Evolutionary conservation across 2,113 vertebrate genomes (phyloP).

Genomic region (Vombatus ursinus): DNA sequence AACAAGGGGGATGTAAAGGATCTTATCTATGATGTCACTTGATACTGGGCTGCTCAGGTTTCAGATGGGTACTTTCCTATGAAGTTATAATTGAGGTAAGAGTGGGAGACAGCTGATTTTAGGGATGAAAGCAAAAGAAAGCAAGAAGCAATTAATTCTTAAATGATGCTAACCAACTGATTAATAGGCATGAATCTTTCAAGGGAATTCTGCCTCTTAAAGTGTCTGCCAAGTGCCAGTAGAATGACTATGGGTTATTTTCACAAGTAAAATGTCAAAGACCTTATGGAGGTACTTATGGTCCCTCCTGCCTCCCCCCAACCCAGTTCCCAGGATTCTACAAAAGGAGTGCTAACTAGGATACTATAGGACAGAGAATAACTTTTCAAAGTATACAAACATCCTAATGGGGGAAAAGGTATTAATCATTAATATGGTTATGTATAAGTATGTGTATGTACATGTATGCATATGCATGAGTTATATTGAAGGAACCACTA

Average conservation of each 20-base stretch:
- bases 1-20: not conserved
- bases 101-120: not conserved
- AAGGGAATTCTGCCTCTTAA: not conserved
- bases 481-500: not conserved
- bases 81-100: not conserved
- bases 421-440: not conserved
- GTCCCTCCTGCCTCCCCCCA: too few species aligned
- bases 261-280: not conserved
- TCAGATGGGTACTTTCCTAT: not conserved
- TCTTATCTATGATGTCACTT: not conserved
- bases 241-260: not conserved
- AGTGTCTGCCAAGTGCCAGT: not conserved
- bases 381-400: not conserved
- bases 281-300: not conserved
- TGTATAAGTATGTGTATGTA: not conserved
- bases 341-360: not conserved
- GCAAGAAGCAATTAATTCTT: not conserved
- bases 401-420: not conserved
- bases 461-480: not conserved
- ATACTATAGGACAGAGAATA: not conserved
- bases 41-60: not conserved
- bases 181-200: not conserved
- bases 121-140: not conserved
- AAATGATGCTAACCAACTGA: not conserved
- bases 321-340: not conserved